Evolutionary conservation across 2,888 invertebrate genomes (phyloP).

Genomic region (Rhagium mordax): DNA sequence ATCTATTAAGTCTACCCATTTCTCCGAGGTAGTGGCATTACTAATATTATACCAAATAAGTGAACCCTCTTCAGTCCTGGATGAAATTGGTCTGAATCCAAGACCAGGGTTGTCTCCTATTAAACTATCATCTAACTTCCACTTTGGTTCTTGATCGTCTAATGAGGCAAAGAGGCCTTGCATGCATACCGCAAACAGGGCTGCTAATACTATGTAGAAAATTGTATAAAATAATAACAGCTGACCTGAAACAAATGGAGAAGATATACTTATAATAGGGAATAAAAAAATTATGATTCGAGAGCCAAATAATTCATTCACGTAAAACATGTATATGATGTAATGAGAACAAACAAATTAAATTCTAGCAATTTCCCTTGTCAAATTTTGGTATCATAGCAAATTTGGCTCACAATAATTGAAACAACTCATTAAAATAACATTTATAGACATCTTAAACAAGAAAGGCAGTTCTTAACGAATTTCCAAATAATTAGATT

Average conservation of each 20-base stretch:
- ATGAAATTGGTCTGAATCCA: conserved; percentile 77
- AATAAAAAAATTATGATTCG: conserved; percentile 30
- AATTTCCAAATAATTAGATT: too few relatives aligned
- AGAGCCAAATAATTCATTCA: too few relatives aligned
- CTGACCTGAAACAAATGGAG: conserved; percentile 82
- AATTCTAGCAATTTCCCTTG: too few relatives aligned
- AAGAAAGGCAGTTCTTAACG: too few relatives aligned
- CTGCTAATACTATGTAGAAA: conserved; percentile 88
- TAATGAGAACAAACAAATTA: too few relatives aligned
- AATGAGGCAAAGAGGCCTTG: conserved; percentile 84
- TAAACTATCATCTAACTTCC: conserved; percentile 82
- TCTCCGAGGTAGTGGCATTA: conserved; percentile 71
- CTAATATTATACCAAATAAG: conserved; percentile 75
- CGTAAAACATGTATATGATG: too few relatives aligned
- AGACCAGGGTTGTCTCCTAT: conserved; percentile 81
- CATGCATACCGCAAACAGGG: conserved; percentile 90
- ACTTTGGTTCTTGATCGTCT: conserved; percentile 80
- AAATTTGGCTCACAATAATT: too few relatives aligned
- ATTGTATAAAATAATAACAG: conserved; percentile 88
- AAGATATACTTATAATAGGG: too few relatives aligned
- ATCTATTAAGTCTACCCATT: conserved; percentile 74
- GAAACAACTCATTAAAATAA: too few relatives aligned
- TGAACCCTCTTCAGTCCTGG: conserved; percentile 74
- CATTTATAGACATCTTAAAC: too few relatives aligned
- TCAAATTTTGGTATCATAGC: too few relatives aligned